A percentile compares a stretch with the other conserved stretches of the same genome.
phyloP scores from a whole-genome alignment of 2,797 vertebrate species.

The Trachops cirrhosus region DNA sequence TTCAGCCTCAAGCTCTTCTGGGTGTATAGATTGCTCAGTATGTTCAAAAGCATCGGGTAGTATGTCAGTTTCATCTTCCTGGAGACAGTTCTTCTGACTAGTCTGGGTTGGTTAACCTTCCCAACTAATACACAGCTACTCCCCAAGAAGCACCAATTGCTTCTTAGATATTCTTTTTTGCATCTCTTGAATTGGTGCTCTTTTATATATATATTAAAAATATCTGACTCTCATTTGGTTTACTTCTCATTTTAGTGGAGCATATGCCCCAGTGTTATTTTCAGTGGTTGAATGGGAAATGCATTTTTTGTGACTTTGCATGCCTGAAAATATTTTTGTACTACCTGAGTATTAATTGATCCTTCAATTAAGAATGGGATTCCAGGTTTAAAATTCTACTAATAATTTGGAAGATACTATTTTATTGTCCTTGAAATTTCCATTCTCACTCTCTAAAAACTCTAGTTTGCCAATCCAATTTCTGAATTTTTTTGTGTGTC shows the following conservation, averaged over 20 bases:
- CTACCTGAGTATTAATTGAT: neutral
- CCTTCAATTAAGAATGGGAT: neutral
- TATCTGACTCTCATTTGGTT: neutral
- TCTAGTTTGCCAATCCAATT: neutral
- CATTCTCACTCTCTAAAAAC: neutral
- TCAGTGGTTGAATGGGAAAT: neutral
- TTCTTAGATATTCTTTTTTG: neutral
- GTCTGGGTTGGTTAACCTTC: neutral
- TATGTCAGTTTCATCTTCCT: neutral
- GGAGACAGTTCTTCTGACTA: neutral
- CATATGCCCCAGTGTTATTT: neutral
- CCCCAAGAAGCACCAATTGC: neutral
- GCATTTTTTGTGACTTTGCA: neutral
- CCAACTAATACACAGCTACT: neutral
- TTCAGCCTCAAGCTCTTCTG: neutral
- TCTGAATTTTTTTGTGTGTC: neutral
- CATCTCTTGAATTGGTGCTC: neutral
- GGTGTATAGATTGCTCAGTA: neutral
- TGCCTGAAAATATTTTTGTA: neutral
- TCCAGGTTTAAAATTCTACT: neutral
- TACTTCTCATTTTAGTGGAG: neutral
- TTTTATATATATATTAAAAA: neutral
- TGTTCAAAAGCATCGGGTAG: neutral
- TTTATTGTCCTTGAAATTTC: neutral
- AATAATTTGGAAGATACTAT: neutral